A percentile compares a stretch with the other conserved stretches of the same genome.
phyloP scores from a whole-genome alignment of 53 echinoderm and acorn worm species.

The Zoroaster sp. region DNA sequence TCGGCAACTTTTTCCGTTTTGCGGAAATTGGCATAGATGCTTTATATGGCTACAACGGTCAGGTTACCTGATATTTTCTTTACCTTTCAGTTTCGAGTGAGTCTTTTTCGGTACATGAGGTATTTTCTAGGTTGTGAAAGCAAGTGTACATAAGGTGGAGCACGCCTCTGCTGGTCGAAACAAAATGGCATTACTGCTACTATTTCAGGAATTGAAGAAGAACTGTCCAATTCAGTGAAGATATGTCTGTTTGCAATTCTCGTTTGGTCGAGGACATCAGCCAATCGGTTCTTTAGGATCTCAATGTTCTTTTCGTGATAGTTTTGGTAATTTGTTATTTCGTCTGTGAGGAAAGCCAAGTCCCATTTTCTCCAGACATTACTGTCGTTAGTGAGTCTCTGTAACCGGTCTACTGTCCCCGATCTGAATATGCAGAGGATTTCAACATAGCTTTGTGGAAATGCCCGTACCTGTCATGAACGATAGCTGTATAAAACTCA shows the following conservation, averaged over 20 bases:
- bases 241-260: conserved; percentile 13
- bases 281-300: conserved; percentile 44
- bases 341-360: background rate
- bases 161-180: no score
- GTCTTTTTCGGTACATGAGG: no score
- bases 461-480: conserved; percentile 57
- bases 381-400: background rate
- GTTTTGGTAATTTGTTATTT: background rate
- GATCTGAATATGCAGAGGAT: conserved; percentile 61
- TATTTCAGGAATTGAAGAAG: no score
- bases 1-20: no score
- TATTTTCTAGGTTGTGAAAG: no score
- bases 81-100: no score
- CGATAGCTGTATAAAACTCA: conserved; percentile 53
- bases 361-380: conserved; percentile 13
- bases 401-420: conserved; percentile 35
- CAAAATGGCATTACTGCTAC: no score
- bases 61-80: no score
- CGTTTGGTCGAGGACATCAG: conserved; percentile 38
- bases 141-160: no score
- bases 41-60: no score
- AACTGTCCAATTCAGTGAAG: no score
- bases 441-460: conserved; percentile 52
- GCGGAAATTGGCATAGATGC: no score
- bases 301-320: conserved; percentile 40